Evolutionary conservation across 2,888 invertebrate species (phyloP).

Genomic region (Ormyrus labotus): DNA sequence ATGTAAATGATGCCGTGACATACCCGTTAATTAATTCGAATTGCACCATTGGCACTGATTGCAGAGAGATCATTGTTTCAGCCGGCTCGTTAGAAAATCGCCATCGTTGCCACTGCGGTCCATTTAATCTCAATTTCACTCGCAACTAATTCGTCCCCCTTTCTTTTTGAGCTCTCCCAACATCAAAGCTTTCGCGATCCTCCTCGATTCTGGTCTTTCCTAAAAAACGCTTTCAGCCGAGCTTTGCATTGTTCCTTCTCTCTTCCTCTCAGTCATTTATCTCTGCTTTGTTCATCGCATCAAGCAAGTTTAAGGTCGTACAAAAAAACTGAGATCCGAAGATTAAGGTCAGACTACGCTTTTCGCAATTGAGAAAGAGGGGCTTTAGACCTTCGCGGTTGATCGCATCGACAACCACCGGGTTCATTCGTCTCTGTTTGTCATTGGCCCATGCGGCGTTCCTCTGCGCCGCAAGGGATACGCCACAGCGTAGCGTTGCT

Average conservation of each 20-base stretch:
- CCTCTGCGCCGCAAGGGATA: no score
- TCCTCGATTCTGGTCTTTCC: no score
- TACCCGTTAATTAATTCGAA: not conserved
- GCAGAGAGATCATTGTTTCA: not conserved
- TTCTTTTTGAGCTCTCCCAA: not conserved
- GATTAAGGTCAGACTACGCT: no score
- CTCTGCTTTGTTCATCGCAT: no score
- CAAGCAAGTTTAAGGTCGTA: no score
- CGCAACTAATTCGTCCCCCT: not conserved
- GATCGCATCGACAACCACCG: not conserved
- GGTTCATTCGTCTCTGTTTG: not conserved
- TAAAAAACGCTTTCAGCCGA: not conserved
- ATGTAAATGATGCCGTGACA: no score
- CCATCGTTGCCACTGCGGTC: not conserved
- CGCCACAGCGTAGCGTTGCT: no score
- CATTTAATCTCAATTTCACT: slow-evolving; percentile 3
- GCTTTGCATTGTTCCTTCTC: not conserved
- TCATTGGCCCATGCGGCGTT: not conserved
- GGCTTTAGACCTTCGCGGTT: not conserved
- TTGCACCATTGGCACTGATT: not conserved
- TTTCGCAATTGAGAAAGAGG: not conserved
- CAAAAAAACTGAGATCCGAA: no score
- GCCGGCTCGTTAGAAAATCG: not conserved
- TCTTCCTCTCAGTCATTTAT: not conserved
- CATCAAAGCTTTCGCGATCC: no score